Evolutionary conservation across 2,113 vertebrate genomes (phyloP).

Genomic region (Hippopotamus amphibius): DNA sequence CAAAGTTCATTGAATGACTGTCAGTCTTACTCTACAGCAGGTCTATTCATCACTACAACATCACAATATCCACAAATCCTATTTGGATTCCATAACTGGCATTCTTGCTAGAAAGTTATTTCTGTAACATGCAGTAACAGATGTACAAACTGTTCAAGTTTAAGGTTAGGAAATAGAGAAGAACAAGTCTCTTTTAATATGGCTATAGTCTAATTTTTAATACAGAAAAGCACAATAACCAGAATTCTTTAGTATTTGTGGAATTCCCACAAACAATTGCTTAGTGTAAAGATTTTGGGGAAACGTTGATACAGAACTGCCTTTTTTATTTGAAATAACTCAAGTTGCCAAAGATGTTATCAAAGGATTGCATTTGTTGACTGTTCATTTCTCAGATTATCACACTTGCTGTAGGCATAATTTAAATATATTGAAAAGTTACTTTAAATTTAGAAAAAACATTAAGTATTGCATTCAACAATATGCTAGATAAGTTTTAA

Average conservation of each 20-base stretch:
- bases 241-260: slow-evolving; percentile 15
- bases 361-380: not conserved
- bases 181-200: not conserved
- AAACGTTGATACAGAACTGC: not conserved
- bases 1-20: not conserved
- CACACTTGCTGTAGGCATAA: not conserved
- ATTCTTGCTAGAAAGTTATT: not conserved
- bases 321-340: slow-evolving; percentile 1
- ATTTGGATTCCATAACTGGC: not conserved
- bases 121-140: not conserved
- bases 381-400: not conserved
- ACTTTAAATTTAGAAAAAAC: not conserved
- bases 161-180: not conserved
- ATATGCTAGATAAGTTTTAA: not conserved
- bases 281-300: not conserved
- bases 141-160: not conserved
- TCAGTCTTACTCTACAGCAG: not conserved
- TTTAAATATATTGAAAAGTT: not conserved
- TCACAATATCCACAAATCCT: not conserved
- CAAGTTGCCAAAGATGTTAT: not conserved
- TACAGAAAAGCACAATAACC: not conserved
- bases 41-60: not conserved
- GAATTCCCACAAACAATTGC: not conserved
- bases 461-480: not conserved
- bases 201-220: not conserved